phyloP scores from a whole-genome alignment of 2,888 invertebrate genomes.

The Parelbella ahira region DNA sequence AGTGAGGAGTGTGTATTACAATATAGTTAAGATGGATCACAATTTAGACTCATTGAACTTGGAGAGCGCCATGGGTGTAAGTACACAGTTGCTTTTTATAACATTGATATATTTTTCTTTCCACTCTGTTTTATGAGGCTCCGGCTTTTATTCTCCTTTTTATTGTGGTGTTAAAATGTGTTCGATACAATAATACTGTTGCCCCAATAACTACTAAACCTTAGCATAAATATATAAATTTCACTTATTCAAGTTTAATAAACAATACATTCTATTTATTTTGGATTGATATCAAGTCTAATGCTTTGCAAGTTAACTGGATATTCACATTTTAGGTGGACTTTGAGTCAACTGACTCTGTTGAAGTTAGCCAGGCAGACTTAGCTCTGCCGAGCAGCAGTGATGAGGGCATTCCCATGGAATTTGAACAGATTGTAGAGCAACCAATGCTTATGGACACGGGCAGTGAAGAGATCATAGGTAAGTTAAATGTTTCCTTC shows the following conservation, averaged over 20 bases:
- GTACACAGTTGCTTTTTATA: no score
- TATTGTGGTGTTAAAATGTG: no score
- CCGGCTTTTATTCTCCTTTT: no score
- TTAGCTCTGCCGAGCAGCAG: conserved; percentile 49
- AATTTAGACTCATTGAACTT: conserved; percentile 65
- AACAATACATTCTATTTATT: conserved; percentile 14
- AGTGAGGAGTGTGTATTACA: neutral
- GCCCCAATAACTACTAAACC: no score
- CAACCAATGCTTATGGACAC: conserved; percentile 64
- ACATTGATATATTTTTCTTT: conserved; percentile 27
- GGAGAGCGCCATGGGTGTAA: conserved; percentile 65
- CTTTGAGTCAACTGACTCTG: conserved; percentile 56
- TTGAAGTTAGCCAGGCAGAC: conserved; percentile 54
- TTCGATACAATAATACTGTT: no score
- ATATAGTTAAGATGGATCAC: conserved; percentile 57
- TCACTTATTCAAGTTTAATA: no score
- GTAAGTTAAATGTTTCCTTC: conserved; percentile 38
- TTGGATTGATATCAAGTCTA: neutral
- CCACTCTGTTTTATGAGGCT: no score
- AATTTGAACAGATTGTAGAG: conserved; percentile 62
- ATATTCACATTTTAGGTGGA: conserved; percentile 57
- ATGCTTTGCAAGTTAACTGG: neutral
- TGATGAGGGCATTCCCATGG: conserved; percentile 58
- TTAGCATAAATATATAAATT: no score
- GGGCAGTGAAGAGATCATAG: conserved; percentile 67